Percentiles rank a stretch among this genome's conserved stretches.
These are phyloP conservation scores for Limenitis arthemis DNA, from an alignment of 2,888 invertebrate species.

Conservation along the genomic window DNA sequence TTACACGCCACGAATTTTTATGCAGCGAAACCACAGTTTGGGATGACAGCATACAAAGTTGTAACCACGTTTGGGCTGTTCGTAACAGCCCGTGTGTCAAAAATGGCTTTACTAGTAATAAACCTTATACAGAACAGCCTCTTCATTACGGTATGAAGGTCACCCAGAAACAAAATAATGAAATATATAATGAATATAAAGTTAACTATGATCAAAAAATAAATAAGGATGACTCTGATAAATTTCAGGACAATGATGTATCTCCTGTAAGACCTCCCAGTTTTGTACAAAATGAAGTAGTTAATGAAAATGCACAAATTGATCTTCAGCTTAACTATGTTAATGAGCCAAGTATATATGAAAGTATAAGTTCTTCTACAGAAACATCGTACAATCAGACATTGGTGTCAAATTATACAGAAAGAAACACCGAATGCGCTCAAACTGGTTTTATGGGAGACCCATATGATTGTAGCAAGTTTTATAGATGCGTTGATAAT, in stretches of 20 bases:
- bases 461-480: slow-evolving; percentile 73
- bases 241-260: neutral
- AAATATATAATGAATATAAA: too few relatives aligned
- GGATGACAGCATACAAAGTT: slow-evolving; percentile 79
- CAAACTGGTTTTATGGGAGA: slow-evolving; percentile 74
- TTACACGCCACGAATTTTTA: slow-evolving; percentile 78
- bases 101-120: slow-evolving; percentile 22
- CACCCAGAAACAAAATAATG: neutral
- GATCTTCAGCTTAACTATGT: neutral
- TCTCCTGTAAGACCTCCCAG: too few relatives aligned
- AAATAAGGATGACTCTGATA: neutral
- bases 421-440: slow-evolving; percentile 29
- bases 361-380: neutral
- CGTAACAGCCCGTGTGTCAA: slow-evolving; percentile 52
- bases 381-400: neutral
- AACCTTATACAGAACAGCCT: neutral
- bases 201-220: too few relatives aligned
- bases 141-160: neutral
- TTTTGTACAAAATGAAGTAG: too few relatives aligned
- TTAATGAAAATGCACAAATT: neutral
- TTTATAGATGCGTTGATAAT: slow-evolving; percentile 75
- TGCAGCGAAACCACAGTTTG: slow-evolving; percentile 85
- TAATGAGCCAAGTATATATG: neutral
- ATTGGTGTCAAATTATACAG: slow-evolving; percentile 29
- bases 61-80: slow-evolving; percentile 80